These are phyloP conservation scores for Crocallis elinguaria DNA, from an alignment of 2,888 invertebrate genomes.

Conservation along the genomic window DNA sequence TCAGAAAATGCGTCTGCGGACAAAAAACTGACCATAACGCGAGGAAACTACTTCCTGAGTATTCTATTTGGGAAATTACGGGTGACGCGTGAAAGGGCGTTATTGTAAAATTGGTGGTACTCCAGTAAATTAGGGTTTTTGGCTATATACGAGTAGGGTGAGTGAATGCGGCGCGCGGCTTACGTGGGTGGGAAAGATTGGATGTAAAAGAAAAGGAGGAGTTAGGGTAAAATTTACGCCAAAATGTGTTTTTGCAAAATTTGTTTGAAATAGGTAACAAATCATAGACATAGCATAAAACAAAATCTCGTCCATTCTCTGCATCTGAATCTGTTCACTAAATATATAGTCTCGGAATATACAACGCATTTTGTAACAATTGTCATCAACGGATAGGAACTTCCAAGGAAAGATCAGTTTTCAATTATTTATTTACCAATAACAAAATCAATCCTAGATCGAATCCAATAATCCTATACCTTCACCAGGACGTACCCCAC, in stretches of 20 bases:
- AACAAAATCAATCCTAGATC: neutral
- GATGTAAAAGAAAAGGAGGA: neutral
- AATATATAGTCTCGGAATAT: no score
- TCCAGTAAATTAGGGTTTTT: conserved; percentile 19
- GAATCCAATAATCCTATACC: neutral
- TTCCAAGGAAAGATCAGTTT: no score
- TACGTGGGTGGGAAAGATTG: neutral
- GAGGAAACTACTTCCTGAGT: conserved; percentile 25
- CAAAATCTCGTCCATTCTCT: no score
- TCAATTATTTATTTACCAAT: no score
- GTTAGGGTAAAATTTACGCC: no score
- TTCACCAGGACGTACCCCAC: neutral
- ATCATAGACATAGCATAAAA: no score
- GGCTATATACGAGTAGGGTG: conserved; percentile 13
- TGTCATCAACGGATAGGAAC: no score
- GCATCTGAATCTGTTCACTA: no score
- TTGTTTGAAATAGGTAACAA: no score
- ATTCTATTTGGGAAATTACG: conserved; percentile 22
- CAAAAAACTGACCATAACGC: conserved; percentile 32
- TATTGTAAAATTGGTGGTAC: conserved; percentile 27
- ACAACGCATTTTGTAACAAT: no score
- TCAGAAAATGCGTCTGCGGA: conserved; percentile 5
- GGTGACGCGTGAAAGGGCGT: conserved; percentile 23
- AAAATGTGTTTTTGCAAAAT: no score
- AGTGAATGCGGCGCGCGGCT: conserved; percentile 9